Conservation (phyloP, 2,888 invertebrate species). For the Platycnemis pennipes region DNA sequence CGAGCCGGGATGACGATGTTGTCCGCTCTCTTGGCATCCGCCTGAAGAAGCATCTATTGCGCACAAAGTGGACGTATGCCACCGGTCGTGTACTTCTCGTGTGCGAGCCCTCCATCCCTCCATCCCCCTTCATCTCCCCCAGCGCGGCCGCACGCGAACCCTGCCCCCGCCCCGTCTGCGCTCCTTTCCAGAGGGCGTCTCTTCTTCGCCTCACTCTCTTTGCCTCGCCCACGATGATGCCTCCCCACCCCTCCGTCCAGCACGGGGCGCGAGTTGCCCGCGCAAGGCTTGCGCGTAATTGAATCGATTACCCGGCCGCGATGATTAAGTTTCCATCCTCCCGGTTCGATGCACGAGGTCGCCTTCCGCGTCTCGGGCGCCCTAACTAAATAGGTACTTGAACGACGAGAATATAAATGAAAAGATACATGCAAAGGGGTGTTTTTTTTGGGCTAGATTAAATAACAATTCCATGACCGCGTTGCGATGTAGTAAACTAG, state of each 20-base stretch:
- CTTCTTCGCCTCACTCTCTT: neutral
- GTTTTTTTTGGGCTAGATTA: too few relatives aligned
- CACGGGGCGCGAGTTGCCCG: too few relatives aligned
- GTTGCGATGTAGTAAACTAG: too few relatives aligned
- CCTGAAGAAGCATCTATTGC: conserved; percentile 48
- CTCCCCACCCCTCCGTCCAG: neutral
- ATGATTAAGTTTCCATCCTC: too few relatives aligned
- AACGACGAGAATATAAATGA: too few relatives aligned
- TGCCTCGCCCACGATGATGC: neutral
- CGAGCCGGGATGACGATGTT: conserved; percentile 40
- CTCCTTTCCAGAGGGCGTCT: neutral
- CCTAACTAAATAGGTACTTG: too few relatives aligned
- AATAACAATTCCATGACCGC: too few relatives aligned
- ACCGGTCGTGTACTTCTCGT: neutral
- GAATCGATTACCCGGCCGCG: too few relatives aligned
- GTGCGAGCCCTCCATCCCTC: neutral
- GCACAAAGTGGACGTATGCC: conserved; percentile 48
- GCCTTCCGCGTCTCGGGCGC: too few relatives aligned
- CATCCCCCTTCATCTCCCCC: neutral
- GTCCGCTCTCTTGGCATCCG: conserved; percentile 29
- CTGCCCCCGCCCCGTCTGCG: neutral
- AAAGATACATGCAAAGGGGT: too few relatives aligned
- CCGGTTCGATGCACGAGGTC: too few relatives aligned
- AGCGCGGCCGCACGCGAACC: conserved; percentile 46
- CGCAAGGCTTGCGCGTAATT: too few relatives aligned